Conservation (phyloP, 2,797 vertebrate species). For the Champsocephalus esox region DNA sequence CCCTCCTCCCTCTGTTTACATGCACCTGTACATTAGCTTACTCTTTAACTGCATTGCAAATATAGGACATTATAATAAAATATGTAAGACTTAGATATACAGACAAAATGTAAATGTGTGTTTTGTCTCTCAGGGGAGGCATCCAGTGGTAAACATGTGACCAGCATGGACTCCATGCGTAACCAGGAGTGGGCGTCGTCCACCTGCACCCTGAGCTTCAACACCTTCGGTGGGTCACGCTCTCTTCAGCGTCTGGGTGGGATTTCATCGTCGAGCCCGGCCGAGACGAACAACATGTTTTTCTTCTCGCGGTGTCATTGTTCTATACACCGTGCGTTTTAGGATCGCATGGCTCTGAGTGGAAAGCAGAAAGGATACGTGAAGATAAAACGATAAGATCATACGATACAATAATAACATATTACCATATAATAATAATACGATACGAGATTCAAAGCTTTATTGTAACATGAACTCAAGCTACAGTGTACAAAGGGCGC, state of each 20-base stretch:
- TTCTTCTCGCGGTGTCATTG: too few species aligned
- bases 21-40: neutral
- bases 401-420: too few species aligned
- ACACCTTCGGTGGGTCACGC: conserved; percentile 86
- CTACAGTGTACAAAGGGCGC: too few species aligned
- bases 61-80: neutral
- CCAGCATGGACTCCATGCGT: conserved; percentile 85
- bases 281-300: neutral
- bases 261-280: neutral
- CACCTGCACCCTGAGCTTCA: conserved; percentile 90
- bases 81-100: neutral
- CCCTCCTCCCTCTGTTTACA: neutral
- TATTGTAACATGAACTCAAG: too few species aligned
- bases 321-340: neutral
- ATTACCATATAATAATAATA: too few species aligned
- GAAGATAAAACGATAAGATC: too few species aligned
- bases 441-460: too few species aligned
- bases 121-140: conserved; percentile 86
- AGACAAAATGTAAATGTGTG: neutral
- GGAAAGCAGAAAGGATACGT: neutral
- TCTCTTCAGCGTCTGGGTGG: neutral
- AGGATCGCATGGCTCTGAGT: neutral
- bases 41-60: neutral
- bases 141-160: conserved; percentile 90
- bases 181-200: conserved; percentile 89